phyloP scores from a whole-genome alignment of 2,113 vertebrate species.

The Loxodonta africana region DNA sequence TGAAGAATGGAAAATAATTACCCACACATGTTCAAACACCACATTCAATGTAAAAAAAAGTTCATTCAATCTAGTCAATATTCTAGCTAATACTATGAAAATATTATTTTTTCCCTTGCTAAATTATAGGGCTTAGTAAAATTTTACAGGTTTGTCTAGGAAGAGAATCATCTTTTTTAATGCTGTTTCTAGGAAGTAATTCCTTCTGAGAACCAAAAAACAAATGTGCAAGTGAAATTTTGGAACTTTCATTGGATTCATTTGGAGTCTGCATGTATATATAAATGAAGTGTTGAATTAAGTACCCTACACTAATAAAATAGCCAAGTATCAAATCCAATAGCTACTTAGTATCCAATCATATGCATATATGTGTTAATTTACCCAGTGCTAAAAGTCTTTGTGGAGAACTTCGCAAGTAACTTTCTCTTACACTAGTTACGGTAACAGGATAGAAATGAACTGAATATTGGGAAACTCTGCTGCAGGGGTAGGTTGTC shows the following conservation, averaged over 20 bases:
- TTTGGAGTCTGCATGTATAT: not conserved
- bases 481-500: not conserved
- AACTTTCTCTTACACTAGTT: not conserved
- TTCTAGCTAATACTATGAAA: constrained; percentile 7
- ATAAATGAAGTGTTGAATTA: not conserved
- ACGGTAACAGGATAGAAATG: not conserved
- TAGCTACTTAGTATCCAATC: not conserved
- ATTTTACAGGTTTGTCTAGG: not conserved
- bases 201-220: not conserved
- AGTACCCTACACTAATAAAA: not conserved
- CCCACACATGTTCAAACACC: constrained; percentile 21
- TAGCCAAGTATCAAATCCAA: not conserved
- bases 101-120: not conserved
- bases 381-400: not conserved
- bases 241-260: not conserved
- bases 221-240: not conserved
- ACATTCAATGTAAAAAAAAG: not conserved
- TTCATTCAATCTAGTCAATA: not conserved
- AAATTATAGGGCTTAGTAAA: constrained; percentile 1
- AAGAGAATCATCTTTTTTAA: not conserved
- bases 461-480: not conserved
- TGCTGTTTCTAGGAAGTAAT: not conserved
- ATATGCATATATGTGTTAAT: not conserved
- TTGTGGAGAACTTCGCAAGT: not conserved
- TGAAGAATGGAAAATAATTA: not conserved